Conservation (phyloP, 1,140 invertebrate genomes). For the Zaprionus vittiger region DNA sequence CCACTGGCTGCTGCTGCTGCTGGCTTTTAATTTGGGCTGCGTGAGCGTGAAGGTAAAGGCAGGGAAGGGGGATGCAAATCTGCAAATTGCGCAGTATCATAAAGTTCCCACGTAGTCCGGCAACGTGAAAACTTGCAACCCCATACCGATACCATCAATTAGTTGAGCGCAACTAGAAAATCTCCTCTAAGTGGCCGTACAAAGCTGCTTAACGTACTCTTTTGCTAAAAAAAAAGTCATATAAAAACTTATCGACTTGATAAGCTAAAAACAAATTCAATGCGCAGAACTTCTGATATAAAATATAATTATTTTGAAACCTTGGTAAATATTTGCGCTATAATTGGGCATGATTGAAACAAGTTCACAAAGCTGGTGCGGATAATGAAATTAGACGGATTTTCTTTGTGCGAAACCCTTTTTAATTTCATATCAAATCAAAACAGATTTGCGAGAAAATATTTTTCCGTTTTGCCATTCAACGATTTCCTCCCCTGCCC, state of each 20-base stretch:
- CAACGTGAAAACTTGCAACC: constrained; percentile 4
- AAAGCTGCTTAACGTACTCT: background rate
- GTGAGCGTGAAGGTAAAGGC: background rate
- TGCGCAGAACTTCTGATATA: background rate
- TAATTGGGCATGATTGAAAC: background rate
- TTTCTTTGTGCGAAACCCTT: constrained; percentile 10
- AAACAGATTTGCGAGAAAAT: constrained; percentile 13
- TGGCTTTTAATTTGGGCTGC: constrained; percentile 39
- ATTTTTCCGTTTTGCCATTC: constrained; percentile 37
- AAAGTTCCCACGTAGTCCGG: constrained; percentile 1
- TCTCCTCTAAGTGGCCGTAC: background rate
- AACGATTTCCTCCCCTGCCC: background rate
- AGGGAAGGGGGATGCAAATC: background rate
- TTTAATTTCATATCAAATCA: constrained; percentile 23
- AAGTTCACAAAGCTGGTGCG: background rate
- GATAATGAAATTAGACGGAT: background rate
- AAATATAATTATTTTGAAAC: background rate
- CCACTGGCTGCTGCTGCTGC: constrained; percentile 1
- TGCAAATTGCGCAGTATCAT: constrained; percentile 13
- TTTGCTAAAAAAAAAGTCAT: background rate
- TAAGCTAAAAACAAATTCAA: background rate
- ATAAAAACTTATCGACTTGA: background rate
- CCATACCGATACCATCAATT: constrained; percentile 4
- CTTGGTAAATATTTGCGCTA: background rate
- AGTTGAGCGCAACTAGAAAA: background rate